Evolutionary conservation across 2,888 invertebrate species (phyloP).

Genomic region (Sinodicranocentrus sp.): DNA sequence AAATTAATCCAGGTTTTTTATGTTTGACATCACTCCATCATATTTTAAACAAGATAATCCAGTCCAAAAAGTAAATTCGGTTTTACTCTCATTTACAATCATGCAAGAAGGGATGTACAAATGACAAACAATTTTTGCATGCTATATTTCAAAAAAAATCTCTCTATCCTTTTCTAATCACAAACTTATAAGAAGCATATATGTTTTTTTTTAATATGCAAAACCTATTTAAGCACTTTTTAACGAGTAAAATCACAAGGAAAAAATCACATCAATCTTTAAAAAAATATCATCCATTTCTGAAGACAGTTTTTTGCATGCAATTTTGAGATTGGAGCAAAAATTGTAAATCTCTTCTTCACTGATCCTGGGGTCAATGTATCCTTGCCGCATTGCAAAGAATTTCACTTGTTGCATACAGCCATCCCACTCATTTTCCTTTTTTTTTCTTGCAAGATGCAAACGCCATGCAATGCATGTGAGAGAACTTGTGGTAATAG

Average conservation of each 20-base stretch:
- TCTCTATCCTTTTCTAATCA: no score
- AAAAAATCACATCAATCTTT: conserved; percentile 24
- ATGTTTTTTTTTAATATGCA: background rate
- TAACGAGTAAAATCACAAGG: conserved; percentile 1
- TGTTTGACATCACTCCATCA: no score
- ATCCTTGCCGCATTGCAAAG: conserved; percentile 70
- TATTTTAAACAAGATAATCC: no score
- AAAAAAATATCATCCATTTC: conserved; percentile 25
- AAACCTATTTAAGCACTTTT: background rate
- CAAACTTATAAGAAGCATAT: no score
- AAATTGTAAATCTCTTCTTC: conserved; percentile 60
- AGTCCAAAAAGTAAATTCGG: no score
- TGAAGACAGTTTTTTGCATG: conserved; percentile 31
- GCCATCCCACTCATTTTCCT: conserved; percentile 70
- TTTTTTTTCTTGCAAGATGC: conserved; percentile 51
- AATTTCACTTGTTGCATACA: conserved; percentile 73
- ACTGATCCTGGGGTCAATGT: conserved; percentile 72
- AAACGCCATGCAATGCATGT: conserved; percentile 42
- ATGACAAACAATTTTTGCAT: no score
- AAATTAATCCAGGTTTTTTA: no score
- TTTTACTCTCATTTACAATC: no score
- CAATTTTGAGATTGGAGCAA: conserved; percentile 24
- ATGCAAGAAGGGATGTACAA: no score
- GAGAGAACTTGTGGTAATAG: background rate
- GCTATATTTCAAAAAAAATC: no score